Percentiles rank a stretch among this genome's conserved stretches.
Evolutionary conservation across 2,797 vertebrate genomes (phyloP).

Genomic region (Miichthys miiuy): DNA sequence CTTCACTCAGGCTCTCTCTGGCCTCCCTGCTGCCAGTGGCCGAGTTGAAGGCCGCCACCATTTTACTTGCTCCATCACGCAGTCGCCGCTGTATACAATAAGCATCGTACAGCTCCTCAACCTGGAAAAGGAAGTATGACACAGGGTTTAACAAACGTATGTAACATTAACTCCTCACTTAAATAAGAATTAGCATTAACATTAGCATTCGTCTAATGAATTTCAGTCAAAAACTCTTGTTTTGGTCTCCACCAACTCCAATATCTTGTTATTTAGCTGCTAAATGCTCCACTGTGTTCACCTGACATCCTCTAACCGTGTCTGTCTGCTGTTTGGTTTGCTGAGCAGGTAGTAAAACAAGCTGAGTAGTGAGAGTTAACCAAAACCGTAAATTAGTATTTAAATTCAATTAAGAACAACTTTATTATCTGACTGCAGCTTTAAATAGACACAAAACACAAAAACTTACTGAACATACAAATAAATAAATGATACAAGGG

Average conservation of each 20-base stretch:
- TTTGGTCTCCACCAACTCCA: not conserved
- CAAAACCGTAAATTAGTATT: too few relatives aligned
- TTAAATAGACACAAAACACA: too few relatives aligned
- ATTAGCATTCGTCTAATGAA: not conserved
- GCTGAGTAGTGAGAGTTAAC: too few relatives aligned
- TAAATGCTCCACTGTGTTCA: not conserved
- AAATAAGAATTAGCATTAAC: not conserved
- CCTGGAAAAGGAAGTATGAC: slow-evolving; percentile 78
- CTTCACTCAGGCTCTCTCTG: slow-evolving; percentile 95
- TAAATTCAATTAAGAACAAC: too few relatives aligned
- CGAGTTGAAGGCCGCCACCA: slow-evolving; percentile 96
- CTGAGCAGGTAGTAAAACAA: not conserved
- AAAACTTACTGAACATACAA: too few relatives aligned
- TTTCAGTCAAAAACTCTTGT: not conserved
- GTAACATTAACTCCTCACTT: not conserved
- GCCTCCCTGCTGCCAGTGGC: slow-evolving; percentile 94
- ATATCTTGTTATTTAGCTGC: not conserved
- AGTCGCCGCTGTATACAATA: slow-evolving; percentile 97
- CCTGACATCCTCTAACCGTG: not conserved
- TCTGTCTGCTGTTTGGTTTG: not conserved
- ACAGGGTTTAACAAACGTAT: not conserved
- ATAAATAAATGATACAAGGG: too few relatives aligned
- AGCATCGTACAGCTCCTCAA: slow-evolving; percentile 96
- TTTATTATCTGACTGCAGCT: too few relatives aligned
- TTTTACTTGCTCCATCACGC: slow-evolving; percentile 96